Percentiles rank a stretch among this genome's conserved stretches.
These are phyloP conservation scores for Laspeyria flexula DNA, from an alignment of 2,888 invertebrate genomes.

Conservation along the genomic window DNA sequence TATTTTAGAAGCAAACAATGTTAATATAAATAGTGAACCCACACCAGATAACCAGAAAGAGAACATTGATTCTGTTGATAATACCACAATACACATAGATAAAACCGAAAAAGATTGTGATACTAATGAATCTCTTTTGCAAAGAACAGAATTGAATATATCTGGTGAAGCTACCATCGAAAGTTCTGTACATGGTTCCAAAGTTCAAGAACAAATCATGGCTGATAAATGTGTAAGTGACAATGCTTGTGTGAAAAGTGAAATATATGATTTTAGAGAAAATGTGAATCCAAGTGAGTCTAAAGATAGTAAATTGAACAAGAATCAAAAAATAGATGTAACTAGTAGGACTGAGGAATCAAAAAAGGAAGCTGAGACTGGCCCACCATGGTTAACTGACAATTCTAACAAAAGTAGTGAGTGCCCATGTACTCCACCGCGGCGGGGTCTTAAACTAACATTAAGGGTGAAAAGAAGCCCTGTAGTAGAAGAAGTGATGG, in stretches of 20 bases:
- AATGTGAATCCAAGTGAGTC: constrained; percentile 82
- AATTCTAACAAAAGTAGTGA: constrained; percentile 79
- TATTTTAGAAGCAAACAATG: constrained; percentile 57
- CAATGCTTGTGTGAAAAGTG: constrained; percentile 75
- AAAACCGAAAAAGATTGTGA: constrained; percentile 61
- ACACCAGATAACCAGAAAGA: constrained; percentile 51
- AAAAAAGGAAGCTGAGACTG: constrained; percentile 72
- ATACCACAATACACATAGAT: constrained; percentile 54
- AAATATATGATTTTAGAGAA: constrained; percentile 81
- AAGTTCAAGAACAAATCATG: constrained; percentile 61
- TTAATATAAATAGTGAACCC: constrained; percentile 59
- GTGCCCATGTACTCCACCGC: constrained; percentile 86
- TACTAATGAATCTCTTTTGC: constrained; percentile 74
- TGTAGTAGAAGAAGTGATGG: constrained; percentile 93
- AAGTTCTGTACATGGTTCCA: constrained; percentile 52
- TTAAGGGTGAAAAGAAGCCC: constrained; percentile 95
- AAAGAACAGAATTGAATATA: constrained; percentile 54
- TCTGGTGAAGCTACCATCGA: constrained; percentile 52
- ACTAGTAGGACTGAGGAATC: constrained; percentile 69
- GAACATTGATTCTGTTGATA: constrained; percentile 51
- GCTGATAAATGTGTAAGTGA: constrained; percentile 66
- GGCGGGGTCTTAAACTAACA: constrained; percentile 90
- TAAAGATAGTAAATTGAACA: constrained; percentile 73
- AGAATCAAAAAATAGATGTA: constrained; percentile 71
- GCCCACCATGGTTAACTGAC: constrained; percentile 76